A percentile compares a stretch with the other conserved stretches of the same genome.
Conservation (phyloP, 2,113 vertebrate species). For the Bubo blakistoni region DNA sequence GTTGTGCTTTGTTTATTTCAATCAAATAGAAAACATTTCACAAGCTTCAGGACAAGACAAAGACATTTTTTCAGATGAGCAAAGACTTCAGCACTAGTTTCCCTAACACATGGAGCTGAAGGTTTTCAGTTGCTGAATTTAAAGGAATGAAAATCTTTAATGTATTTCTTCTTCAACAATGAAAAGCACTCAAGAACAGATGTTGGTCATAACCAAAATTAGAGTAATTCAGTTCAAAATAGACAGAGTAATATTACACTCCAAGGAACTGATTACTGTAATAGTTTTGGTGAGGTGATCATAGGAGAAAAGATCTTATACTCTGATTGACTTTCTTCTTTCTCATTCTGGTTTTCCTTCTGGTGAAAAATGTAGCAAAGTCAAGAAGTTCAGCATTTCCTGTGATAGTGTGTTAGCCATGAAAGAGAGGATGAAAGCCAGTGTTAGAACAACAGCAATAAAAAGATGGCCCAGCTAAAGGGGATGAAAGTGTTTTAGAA, state of each 20-base stretch:
- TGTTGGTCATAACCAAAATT: background rate
- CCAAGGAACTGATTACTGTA: background rate
- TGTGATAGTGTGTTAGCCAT: background rate
- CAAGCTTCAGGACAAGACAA: slow-evolving; percentile 1
- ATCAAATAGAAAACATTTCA: background rate
- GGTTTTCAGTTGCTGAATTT: slow-evolving; percentile 11
- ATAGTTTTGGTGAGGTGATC: background rate
- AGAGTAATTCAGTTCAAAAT: slow-evolving; percentile 15
- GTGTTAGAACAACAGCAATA: background rate
- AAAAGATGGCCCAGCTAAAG: background rate
- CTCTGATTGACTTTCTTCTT: background rate
- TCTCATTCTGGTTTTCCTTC: slow-evolving; percentile 23
- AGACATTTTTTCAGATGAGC: background rate
- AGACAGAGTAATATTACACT: background rate
- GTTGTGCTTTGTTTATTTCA: slow-evolving; percentile 22
- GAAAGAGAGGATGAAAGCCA: background rate
- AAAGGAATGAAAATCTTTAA: slow-evolving; percentile 6
- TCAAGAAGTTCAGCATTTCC: background rate
- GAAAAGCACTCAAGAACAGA: slow-evolving; percentile 8
- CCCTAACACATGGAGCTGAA: background rate
- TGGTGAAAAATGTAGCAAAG: background rate
- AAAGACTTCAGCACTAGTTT: background rate
- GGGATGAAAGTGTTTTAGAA: background rate
- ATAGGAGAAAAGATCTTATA: background rate
- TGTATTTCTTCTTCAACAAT: slow-evolving; percentile 25